Conservation (phyloP, 2,113 vertebrate species). For the Myiagra hebetior region DNA sequence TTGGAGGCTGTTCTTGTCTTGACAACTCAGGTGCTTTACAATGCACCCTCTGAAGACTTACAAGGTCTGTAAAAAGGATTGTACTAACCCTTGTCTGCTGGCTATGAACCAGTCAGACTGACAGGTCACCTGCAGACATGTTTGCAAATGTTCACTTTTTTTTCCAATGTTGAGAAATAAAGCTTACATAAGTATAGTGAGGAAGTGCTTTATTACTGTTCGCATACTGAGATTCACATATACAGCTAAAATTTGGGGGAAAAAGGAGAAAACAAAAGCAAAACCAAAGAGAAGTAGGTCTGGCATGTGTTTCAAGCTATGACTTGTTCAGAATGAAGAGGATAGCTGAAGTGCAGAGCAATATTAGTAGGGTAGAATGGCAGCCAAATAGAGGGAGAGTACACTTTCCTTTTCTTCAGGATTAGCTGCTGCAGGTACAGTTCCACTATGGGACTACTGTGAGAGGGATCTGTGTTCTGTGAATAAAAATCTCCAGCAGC, state of each 20-base stretch:
- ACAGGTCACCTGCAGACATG: background rate
- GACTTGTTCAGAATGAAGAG: background rate
- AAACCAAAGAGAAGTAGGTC: background rate
- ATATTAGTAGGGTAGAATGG: background rate
- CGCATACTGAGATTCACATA: background rate
- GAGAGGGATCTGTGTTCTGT: background rate
- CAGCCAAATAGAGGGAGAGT: background rate
- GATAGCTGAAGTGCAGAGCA: background rate
- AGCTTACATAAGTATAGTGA: no score
- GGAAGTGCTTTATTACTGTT: background rate
- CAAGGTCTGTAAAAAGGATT: background rate
- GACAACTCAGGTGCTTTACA: background rate
- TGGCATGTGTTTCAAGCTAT: background rate
- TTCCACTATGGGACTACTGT: background rate
- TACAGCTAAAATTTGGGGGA: accelerated
- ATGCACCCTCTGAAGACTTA: background rate
- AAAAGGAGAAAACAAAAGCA: accelerated
- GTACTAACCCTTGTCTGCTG: background rate
- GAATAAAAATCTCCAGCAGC: background rate
- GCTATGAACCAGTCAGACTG: background rate
- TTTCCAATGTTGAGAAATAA: background rate
- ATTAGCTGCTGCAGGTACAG: background rate
- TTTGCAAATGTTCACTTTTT: background rate
- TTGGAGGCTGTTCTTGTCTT: background rate
- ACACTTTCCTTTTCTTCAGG: background rate